A percentile compares a stretch with the other conserved stretches of the same genome.
Evolutionary conservation across 2,888 invertebrate genomes (phyloP).

Genomic region (Tachina lurida): DNA sequence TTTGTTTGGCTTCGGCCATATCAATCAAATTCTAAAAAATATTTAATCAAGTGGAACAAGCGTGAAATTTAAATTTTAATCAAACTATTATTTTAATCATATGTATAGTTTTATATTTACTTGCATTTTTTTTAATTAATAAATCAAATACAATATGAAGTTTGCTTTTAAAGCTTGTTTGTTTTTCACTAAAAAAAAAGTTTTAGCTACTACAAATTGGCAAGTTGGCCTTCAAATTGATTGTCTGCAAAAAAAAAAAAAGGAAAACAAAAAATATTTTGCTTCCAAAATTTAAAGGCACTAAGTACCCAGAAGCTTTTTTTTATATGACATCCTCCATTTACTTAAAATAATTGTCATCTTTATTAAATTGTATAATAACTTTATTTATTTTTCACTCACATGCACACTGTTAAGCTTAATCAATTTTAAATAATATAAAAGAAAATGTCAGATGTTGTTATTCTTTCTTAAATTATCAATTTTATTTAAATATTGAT

Average conservation of each 20-base stretch:
- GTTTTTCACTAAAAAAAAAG: neutral
- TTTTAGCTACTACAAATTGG: neutral
- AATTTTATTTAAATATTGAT: constrained; percentile 20
- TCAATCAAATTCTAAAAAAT: constrained; percentile 10
- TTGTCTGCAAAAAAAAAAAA: neutral
- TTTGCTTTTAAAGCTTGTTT: neutral
- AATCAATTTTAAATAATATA: neutral
- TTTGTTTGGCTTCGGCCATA: neutral
- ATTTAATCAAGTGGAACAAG: neutral
- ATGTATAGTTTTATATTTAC: neutral
- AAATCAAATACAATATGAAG: neutral
- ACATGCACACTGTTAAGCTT: neutral
- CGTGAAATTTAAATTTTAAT: neutral
- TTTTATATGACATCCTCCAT: constrained; percentile 1
- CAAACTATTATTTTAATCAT: neutral
- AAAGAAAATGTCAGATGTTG: neutral
- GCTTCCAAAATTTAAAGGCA: neutral
- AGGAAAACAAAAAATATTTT: neutral
- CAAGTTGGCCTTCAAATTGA: constrained; percentile 5
- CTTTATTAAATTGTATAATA: neutral
- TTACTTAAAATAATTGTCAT: constrained; percentile 6
- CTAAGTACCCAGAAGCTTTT: neutral
- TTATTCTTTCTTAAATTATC: neutral
- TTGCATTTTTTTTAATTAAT: neutral
- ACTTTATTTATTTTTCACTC: neutral